phyloP scores from a whole-genome alignment of 2,888 invertebrate species.

The Vanessa cardui region DNA sequence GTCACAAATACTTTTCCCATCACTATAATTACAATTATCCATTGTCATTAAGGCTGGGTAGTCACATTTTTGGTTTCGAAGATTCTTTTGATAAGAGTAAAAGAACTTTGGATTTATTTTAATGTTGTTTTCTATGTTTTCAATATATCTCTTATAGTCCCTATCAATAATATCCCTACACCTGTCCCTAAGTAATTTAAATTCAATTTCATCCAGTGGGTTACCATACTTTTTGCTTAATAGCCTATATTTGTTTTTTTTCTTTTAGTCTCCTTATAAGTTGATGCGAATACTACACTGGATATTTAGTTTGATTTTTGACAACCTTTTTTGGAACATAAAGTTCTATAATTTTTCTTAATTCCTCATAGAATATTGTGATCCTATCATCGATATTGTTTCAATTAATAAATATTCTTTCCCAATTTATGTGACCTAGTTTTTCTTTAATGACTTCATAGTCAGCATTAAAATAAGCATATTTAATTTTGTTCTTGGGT shows the following conservation, averaged over 20 bases:
- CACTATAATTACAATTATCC: not conserved
- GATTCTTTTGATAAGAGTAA: slow-evolving; percentile 3
- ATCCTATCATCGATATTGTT: not conserved
- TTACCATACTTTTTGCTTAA: slow-evolving; percentile 10
- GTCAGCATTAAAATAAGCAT: not conserved
- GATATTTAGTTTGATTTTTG: slow-evolving; percentile 6
- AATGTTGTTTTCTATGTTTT: slow-evolving; percentile 9
- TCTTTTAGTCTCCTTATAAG: slow-evolving; percentile 5
- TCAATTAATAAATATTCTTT: slow-evolving; percentile 1
- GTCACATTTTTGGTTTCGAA: slow-evolving; percentile 5
- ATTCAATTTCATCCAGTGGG: slow-evolving; percentile 14
- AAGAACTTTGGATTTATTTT: slow-evolving; percentile 2
- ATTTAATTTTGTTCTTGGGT: not conserved
- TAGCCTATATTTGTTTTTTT: slow-evolving; percentile 15
- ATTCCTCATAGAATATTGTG: not conserved
- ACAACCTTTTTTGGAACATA: not conserved
- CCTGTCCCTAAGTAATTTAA: slow-evolving; percentile 12
- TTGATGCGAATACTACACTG: slow-evolving; percentile 1
- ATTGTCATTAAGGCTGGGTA: slow-evolving; percentile 10
- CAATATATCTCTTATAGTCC: slow-evolving; percentile 15
- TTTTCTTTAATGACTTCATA: slow-evolving; percentile 4
- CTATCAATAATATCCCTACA: slow-evolving; percentile 6
- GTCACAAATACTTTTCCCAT: not conserved
- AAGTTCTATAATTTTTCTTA: not conserved
- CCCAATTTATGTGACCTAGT: slow-evolving; percentile 3